These are phyloP conservation scores for Tribolium castaneum DNA, from an alignment of 1,140 invertebrate species.

Conservation along the genomic window DNA sequence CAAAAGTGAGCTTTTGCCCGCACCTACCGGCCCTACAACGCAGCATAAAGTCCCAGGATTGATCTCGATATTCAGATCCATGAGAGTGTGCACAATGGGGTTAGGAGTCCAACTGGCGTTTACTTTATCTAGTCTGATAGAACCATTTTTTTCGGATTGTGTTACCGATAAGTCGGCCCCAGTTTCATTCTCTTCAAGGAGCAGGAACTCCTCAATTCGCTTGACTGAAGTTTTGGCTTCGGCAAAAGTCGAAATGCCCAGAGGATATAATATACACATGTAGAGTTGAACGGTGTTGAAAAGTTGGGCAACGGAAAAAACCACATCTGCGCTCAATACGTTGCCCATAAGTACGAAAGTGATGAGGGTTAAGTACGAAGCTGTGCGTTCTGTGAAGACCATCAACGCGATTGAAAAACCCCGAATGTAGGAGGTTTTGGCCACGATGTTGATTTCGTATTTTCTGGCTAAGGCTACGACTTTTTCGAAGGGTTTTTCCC, in stretches of 20 bases:
- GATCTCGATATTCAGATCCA: conserved; percentile 71
- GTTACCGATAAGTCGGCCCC: neutral
- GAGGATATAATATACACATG: conserved; percentile 79
- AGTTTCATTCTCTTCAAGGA: conserved; percentile 66
- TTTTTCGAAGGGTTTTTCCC: conserved; percentile 82
- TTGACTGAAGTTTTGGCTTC: conserved; percentile 75
- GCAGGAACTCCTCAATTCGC: conserved; percentile 71
- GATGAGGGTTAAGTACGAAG: conserved; percentile 77
- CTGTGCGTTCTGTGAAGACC: conserved; percentile 77
- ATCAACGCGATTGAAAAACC: conserved; percentile 75
- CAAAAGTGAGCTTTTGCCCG: conserved; percentile 84
- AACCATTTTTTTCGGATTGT: conserved; percentile 21
- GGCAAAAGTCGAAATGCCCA: conserved; percentile 55
- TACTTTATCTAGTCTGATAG: conserved; percentile 66
- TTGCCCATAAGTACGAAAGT: conserved; percentile 74
- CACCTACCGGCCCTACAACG: conserved; percentile 81
- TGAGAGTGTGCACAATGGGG: conserved; percentile 71
- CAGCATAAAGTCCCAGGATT: conserved; percentile 75
- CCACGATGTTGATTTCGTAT: conserved; percentile 74
- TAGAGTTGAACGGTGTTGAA: conserved; percentile 79
- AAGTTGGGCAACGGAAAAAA: conserved; percentile 80
- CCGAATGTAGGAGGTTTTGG: conserved; percentile 76
- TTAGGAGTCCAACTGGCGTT: conserved; percentile 71
- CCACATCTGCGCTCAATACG: conserved; percentile 73
- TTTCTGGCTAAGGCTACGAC: conserved; percentile 71